Evolutionary conservation across 2,113 vertebrate species (phyloP).

Genomic region (Columbina picui): DNA sequence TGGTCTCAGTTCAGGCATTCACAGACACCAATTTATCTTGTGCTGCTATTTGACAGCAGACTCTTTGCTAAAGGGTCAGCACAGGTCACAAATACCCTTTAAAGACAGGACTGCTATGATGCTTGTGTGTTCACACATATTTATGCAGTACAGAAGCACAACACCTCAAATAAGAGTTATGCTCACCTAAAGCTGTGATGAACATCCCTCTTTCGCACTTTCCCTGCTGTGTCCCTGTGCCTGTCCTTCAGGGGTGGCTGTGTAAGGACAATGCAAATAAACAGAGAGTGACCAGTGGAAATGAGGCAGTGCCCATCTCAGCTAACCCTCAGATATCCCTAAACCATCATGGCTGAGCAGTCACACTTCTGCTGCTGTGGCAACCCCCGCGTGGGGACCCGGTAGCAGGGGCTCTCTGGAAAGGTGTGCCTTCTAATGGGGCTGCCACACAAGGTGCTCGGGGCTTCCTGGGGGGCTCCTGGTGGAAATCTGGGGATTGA

Average conservation of each 20-base stretch:
- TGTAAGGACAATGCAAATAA: not conserved
- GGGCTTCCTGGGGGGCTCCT: too few species aligned
- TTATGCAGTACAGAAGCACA: not conserved
- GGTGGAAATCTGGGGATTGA: not conserved
- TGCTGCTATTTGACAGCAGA: not conserved
- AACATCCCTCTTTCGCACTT: not conserved
- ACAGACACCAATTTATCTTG: not conserved
- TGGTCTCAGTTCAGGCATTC: not conserved
- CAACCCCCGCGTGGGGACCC: rapidly evolving
- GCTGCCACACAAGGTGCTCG: not conserved
- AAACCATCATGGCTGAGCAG: not conserved
- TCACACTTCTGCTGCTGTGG: not conserved
- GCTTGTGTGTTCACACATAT: not conserved
- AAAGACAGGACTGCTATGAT: not conserved
- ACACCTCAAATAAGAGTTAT: not conserved
- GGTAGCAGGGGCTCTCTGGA: not conserved
- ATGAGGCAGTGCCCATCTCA: not conserved
- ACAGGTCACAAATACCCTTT: not conserved
- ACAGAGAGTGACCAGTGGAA: not conserved
- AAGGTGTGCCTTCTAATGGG: rapidly evolving
- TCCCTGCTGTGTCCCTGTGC: not conserved
- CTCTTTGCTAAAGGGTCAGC: not conserved
- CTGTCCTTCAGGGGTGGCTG: not conserved
- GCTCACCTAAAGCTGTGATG: not conserved
- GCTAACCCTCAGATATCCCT: not conserved